Conservation (phyloP, 2,888 invertebrate species). For the Thecophora atra region DNA sequence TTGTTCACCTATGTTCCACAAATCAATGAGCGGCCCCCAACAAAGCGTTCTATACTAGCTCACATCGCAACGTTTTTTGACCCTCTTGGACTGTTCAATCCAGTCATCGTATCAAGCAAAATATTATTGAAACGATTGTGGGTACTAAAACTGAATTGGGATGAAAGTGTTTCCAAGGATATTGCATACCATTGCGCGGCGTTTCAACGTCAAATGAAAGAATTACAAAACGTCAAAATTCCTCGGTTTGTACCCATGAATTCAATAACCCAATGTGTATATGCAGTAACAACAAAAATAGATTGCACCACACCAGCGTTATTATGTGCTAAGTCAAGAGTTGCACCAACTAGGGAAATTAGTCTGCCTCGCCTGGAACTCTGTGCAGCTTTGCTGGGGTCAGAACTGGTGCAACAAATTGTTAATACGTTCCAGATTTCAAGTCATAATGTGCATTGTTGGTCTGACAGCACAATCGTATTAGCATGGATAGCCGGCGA, state of each 20-base stretch:
- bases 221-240: too few relatives aligned
- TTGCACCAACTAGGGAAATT: not conserved
- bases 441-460: too few relatives aligned
- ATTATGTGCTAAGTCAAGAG: slow-evolving; percentile 40
- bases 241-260: slow-evolving; percentile 26
- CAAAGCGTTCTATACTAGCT: slow-evolving; percentile 40
- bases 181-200: too few relatives aligned
- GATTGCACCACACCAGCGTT: slow-evolving; percentile 18
- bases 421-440: too few relatives aligned
- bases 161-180: too few relatives aligned
- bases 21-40: not conserved
- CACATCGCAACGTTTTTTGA: slow-evolving; percentile 41
- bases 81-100: slow-evolving; percentile 72
- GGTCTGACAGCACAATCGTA: too few relatives aligned
- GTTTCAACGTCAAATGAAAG: too few relatives aligned
- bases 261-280: slow-evolving; percentile 29
- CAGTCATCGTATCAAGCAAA: too few relatives aligned
- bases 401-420: too few relatives aligned
- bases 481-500: too few relatives aligned
- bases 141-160: too few relatives aligned
- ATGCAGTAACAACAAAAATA: slow-evolving; percentile 17
- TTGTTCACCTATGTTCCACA: slow-evolving; percentile 12
- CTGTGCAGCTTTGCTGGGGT: not conserved
- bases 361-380: not conserved
- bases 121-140: too few relatives aligned